Evolutionary conservation across 2,888 invertebrate species (phyloP).

Genomic region (Sycophila texana): DNA sequence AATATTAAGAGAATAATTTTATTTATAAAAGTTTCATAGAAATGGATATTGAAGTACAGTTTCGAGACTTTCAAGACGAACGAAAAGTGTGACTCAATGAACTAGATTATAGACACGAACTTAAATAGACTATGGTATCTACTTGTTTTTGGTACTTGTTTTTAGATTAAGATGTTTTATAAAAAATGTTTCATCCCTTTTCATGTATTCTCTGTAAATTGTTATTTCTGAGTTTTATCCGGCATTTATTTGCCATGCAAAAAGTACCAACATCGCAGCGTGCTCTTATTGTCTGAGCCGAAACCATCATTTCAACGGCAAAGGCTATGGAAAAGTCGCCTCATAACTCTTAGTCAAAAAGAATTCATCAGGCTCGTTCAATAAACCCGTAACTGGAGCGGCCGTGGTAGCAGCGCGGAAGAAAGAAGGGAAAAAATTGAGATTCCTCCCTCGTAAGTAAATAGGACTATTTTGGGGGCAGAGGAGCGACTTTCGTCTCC

Average conservation of each 20-base stretch:
- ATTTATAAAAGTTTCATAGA: too few relatives aligned
- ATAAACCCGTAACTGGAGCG: conserved; percentile 4
- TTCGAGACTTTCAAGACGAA: too few relatives aligned
- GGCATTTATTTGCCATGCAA: background rate
- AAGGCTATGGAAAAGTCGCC: background rate
- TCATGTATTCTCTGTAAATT: too few relatives aligned
- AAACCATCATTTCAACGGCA: background rate
- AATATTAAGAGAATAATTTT: too few relatives aligned
- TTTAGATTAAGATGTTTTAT: too few relatives aligned
- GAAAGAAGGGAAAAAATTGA: conserved; percentile 38
- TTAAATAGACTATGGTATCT: too few relatives aligned
- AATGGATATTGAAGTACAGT: too few relatives aligned
- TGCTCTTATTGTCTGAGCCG: too few relatives aligned
- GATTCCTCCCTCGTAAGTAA: conserved; percentile 24
- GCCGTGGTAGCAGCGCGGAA: background rate
- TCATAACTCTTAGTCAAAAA: background rate
- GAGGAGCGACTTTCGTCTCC: background rate
- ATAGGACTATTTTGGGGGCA: conserved; percentile 32
- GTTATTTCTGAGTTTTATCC: background rate
- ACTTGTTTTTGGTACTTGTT: too few relatives aligned
- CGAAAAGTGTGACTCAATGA: too few relatives aligned
- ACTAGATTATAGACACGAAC: too few relatives aligned
- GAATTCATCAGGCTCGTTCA: conserved; percentile 8
- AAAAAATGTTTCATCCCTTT: too few relatives aligned
- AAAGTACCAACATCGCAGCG: background rate